Conservation (phyloP, 2,113 vertebrate species). For the Phylloscopus trochiloides region DNA sequence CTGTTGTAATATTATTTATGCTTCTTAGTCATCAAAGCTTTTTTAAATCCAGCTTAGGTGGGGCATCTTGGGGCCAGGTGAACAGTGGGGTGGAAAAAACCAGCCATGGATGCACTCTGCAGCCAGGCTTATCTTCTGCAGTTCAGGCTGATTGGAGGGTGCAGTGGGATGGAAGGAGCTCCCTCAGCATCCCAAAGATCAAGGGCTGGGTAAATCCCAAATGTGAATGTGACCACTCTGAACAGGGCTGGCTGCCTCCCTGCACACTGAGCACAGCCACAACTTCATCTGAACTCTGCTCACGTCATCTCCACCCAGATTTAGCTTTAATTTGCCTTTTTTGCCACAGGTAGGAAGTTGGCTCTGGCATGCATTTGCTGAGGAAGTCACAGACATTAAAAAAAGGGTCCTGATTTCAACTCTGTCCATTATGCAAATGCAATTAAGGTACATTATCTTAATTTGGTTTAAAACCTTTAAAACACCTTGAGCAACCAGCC, state of each 20-base stretch:
- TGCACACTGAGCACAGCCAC: not conserved
- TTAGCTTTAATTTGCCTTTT: not conserved
- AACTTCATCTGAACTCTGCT: constrained; percentile 18
- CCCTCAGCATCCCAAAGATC: not conserved
- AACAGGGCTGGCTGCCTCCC: constrained; percentile 10
- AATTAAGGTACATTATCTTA: constrained; percentile 46
- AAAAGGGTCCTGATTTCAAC: constrained; percentile 27
- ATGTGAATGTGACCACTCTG: not conserved
- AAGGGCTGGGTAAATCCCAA: constrained; percentile 31
- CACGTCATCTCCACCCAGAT: not conserved
- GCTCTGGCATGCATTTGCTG: not conserved
- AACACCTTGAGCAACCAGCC: constrained; percentile 34
- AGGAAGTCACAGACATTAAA: not conserved
- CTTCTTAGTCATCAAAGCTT: not conserved
- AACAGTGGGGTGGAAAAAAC: not conserved
- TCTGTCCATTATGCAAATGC: constrained; percentile 60
- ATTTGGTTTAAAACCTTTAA: constrained; percentile 56
- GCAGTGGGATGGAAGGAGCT: constrained; percentile 36
- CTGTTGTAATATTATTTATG: constrained; percentile 27
- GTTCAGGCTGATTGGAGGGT: not conserved
- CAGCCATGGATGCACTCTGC: not conserved
- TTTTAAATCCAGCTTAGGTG: constrained; percentile 23
- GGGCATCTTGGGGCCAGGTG: constrained; percentile 24
- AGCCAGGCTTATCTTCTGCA: not conserved
- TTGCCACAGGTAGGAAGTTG: constrained; percentile 27